Conservation (phyloP, 2,797 vertebrate genomes). For the Peromyscus aztecus region DNA sequence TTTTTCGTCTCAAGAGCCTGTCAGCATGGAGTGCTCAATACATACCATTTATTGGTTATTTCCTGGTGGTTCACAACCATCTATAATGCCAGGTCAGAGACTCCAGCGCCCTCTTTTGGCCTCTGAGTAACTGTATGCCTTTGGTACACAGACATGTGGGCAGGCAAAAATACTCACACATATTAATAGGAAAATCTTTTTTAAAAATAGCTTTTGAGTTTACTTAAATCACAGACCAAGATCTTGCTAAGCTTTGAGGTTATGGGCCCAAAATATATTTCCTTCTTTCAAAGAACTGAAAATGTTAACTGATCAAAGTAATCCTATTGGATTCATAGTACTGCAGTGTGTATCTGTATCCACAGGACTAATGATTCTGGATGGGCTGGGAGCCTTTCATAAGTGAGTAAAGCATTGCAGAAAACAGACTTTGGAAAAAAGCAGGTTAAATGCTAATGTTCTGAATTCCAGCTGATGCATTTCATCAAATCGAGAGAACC, state of each 20-base stretch:
- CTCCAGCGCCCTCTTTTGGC: no score
- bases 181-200: not conserved
- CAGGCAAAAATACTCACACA: not conserved
- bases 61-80: not conserved
- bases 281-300: slow-evolving; percentile 34
- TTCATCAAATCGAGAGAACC: slow-evolving; percentile 85
- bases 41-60: not conserved
- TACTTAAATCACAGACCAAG: not conserved
- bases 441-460: slow-evolving; percentile 24
- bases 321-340: not conserved
- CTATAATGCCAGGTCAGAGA: not conserved
- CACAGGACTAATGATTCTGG: not conserved
- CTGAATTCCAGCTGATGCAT: slow-evolving; percentile 87
- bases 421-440: not conserved
- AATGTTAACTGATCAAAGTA: not conserved
- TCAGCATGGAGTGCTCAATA: not conserved
- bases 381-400: not conserved
- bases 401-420: not conserved
- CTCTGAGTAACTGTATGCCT: not conserved
- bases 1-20: not conserved
- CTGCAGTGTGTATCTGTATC: not conserved
- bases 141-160: not conserved
- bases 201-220: slow-evolving; percentile 33
- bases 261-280: not conserved
- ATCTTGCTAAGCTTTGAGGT: not conserved